These are phyloP conservation scores for Polyommatus iphigenia DNA, from an alignment of 2,888 invertebrate species.

Conservation along the genomic window DNA sequence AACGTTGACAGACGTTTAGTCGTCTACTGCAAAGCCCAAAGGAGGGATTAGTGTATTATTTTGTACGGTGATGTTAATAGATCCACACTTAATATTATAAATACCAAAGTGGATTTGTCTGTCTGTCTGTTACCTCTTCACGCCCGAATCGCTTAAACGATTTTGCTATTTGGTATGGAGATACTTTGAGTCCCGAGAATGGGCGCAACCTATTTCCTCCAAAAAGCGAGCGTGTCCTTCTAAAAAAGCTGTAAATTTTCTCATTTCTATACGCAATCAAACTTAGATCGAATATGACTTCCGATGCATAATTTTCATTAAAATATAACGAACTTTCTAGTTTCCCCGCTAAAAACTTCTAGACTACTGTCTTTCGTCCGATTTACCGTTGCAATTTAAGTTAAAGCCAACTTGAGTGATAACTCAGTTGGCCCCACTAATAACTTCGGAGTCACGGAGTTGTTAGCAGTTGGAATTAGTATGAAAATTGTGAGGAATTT, in stretches of 20 bases:
- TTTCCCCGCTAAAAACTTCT: not conserved
- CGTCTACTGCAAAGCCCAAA: not conserved
- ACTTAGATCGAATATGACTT: not conserved
- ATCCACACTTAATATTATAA: too few relatives aligned
- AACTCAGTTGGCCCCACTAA: slow-evolving; percentile 23
- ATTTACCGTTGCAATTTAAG: slow-evolving; percentile 24
- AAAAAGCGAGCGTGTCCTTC: too few relatives aligned
- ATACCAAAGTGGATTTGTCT: too few relatives aligned
- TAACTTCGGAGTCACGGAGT: slow-evolving; percentile 16
- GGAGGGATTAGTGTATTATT: too few relatives aligned
- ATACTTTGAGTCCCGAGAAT: too few relatives aligned
- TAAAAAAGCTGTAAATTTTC: too few relatives aligned
- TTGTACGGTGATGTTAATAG: too few relatives aligned
- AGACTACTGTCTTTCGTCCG: not conserved
- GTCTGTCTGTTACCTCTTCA: too few relatives aligned
- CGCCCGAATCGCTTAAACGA: too few relatives aligned
- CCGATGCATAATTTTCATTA: not conserved
- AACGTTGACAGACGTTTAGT: not conserved
- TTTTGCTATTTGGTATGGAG: too few relatives aligned
- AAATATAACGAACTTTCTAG: not conserved
- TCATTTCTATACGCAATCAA: not conserved
- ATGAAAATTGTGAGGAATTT: slow-evolving; percentile 12
- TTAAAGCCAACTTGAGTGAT: slow-evolving; percentile 30
- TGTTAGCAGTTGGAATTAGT: not conserved
- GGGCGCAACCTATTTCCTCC: too few relatives aligned